These are phyloP conservation scores for Anaspis maculata DNA, from an alignment of 2,888 invertebrate species.

Conservation along the genomic window DNA sequence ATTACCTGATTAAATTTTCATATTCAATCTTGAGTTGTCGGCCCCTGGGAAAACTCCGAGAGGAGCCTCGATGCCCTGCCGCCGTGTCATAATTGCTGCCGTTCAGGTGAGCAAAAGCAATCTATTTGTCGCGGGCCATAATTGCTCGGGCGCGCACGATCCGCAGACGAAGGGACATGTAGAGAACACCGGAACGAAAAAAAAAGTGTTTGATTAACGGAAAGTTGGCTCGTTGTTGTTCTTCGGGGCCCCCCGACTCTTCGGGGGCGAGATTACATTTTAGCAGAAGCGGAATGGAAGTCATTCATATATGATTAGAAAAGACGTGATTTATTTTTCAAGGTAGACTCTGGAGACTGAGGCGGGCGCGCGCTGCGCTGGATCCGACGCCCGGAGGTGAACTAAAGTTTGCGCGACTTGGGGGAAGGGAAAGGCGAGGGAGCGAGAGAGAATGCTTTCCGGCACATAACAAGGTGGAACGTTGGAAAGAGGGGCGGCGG, in stretches of 20 bases:
- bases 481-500: constrained; percentile 14
- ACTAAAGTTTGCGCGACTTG: constrained; percentile 22
- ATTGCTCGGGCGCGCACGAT: no score
- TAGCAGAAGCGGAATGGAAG: constrained; percentile 14
- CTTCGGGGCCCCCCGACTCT: no score
- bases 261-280: constrained; percentile 8
- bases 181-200: no score
- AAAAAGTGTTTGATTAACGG: no score
- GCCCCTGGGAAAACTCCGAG: constrained; percentile 48
- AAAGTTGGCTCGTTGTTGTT: no score
- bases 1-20: constrained; percentile 71
- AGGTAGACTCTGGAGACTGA: constrained; percentile 18
- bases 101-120: constrained; percentile 8
- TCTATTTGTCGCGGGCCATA: no score
- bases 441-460: constrained; percentile 20
- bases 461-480: constrained; percentile 24
- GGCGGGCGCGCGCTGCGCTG: no score
- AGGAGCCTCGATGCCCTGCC: no score
- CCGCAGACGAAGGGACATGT: no score
- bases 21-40: constrained; percentile 70
- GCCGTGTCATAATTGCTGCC: no score
- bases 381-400: constrained; percentile 22
- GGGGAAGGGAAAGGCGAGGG: no score
- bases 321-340: constrained; percentile 23
- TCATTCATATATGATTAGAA: constrained; percentile 25